These are phyloP conservation scores for Arremon aurantiirostris DNA, from an alignment of 2,797 vertebrate genomes.

Conservation along the genomic window DNA sequence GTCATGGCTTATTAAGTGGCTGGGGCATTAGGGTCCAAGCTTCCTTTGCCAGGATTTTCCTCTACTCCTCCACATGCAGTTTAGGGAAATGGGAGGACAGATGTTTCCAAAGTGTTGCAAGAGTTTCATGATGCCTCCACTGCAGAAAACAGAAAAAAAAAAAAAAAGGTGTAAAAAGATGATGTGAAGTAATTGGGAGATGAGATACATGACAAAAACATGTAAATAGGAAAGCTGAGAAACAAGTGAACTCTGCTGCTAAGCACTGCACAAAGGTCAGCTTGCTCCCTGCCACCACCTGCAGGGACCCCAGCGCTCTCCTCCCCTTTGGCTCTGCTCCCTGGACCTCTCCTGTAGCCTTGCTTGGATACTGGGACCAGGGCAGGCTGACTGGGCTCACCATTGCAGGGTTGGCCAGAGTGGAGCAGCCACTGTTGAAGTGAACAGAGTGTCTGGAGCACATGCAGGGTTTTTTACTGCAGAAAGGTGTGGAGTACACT, in stretches of 20 bases:
- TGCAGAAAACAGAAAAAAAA: neutral
- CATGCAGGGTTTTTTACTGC: fast-evolving
- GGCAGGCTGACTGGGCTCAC: neutral
- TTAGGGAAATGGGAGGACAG: neutral
- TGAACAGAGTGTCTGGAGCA: fast-evolving
- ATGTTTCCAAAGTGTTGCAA: neutral
- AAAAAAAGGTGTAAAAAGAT: neutral
- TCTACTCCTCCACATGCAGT: neutral
- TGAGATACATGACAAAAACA: neutral
- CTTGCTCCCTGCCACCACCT: neutral
- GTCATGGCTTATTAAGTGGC: neutral
- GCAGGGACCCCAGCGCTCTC: neutral
- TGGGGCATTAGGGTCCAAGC: neutral
- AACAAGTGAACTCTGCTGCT: neutral
- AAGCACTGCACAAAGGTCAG: neutral
- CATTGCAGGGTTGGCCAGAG: fast-evolving
- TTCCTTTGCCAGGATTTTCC: neutral
- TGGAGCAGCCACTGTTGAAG: fast-evolving
- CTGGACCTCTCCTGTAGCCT: neutral
- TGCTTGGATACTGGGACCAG: neutral
- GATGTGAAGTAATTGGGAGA: neutral
- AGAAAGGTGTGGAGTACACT: neutral
- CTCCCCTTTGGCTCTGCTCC: neutral
- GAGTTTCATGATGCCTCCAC: neutral
- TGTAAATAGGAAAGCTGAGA: neutral